Conservation (phyloP, 2,113 vertebrate species). For the Arothron firmamentum region DNA sequence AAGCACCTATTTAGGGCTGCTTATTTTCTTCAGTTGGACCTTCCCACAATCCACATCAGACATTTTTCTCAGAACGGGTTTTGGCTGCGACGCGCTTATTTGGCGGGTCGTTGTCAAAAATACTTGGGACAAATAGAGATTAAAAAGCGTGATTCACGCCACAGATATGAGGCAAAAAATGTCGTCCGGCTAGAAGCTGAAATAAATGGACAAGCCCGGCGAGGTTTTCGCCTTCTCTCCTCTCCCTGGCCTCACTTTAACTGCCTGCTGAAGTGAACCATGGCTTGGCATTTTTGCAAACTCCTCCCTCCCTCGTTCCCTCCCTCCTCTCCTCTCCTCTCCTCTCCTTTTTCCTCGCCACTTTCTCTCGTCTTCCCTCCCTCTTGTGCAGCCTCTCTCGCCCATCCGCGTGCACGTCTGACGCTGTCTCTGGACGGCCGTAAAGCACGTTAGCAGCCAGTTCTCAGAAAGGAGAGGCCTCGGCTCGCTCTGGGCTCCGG, state of each 20-base stretch:
- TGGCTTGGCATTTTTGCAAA: constrained; percentile 72
- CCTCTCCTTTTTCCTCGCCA: constrained; percentile 12
- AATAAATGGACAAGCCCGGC: constrained; percentile 30
- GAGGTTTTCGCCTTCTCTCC: constrained; percentile 30
- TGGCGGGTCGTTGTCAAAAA: neutral
- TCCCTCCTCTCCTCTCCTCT: constrained; percentile 8
- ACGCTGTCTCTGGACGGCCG: constrained; percentile 70
- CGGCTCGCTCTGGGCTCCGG: constrained; percentile 40
- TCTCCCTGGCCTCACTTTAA: constrained; percentile 70
- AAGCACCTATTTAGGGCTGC: too few species aligned
- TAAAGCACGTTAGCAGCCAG: constrained; percentile 68
- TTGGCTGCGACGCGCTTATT: neutral
- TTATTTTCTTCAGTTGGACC: too few species aligned
- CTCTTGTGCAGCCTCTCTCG: constrained; percentile 38
- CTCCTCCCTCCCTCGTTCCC: constrained; percentile 54
- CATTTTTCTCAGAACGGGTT: too few species aligned
- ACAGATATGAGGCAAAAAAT: constrained; percentile 1
- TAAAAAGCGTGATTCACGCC: neutral
- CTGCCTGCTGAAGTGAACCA: constrained; percentile 74
- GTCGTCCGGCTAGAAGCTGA: constrained; percentile 32
- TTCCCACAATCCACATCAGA: too few species aligned
- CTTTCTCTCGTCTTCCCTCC: constrained; percentile 10
- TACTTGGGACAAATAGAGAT: neutral
- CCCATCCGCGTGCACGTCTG: constrained; percentile 38
- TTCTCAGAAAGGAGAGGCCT: constrained; percentile 73